Base-by-base conservation (phyloP, 2,888 invertebrate genomes). In the Coelinius sp. region DNA sequence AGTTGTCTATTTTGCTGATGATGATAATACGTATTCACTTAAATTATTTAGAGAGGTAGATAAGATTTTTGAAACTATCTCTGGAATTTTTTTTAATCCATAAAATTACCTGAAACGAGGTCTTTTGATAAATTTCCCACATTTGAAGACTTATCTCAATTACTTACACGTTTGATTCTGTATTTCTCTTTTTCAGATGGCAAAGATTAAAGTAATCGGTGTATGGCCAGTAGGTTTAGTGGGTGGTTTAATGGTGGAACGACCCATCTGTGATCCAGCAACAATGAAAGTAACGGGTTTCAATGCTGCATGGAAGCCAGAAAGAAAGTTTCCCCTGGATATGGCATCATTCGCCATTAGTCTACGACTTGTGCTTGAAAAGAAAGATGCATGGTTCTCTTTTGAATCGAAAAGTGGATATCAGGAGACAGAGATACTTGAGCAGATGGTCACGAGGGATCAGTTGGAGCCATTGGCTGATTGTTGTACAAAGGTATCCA, bases 341-440 rank as follows among this genome's bases (percentile, higher is more conserved):
- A 99, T 99, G 99, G 99, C 99, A 0, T 98, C 97, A 0, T 98
- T 98, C 85, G 97, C 95, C 6, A 93, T 97, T 46, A 96, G 95
- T 85, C 88, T 95, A 1, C 92, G 93, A 17, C 88, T 95, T 69
- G 90, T 97, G 56, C 87, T 94, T 3, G 89, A 92, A 17, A 91
- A 93, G 80, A 92, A 93, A 0, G 90, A 94, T 44, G 95, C 95
- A 0, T 89, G 89, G 75, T 97, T 99, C 88, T 94, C 94, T 0
- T 94, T 94, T 81, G 93, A 94, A 78, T 95, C 96, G 72, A 93
- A 94, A 81, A 92, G 95, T 71, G 99, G 99, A 14, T 95, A 93
- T 87, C 95, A 96, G 88, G 97, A 97, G 87, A 94, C 94, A 78
- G 94, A 94, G 86, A 94, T 97, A 76, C 88, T 97, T 2, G 90